A percentile compares a stretch with the other conserved stretches of the same genome.
These are phyloP conservation scores for Pampusana beccarii DNA, from an alignment of 2,113 vertebrate genomes.

Conservation along the genomic window DNA sequence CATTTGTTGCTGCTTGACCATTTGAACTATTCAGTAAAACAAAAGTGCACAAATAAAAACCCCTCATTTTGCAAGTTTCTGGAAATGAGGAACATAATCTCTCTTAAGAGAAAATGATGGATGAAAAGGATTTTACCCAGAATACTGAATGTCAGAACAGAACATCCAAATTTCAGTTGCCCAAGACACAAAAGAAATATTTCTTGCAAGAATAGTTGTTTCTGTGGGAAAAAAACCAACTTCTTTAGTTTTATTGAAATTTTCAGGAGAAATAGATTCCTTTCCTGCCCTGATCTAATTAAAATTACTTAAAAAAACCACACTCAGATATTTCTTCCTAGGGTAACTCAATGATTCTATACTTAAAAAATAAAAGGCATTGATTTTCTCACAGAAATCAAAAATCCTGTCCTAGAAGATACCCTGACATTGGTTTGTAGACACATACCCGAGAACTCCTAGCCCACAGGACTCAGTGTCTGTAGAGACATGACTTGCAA, in stretches of 20 bases:
- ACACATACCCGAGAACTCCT: background rate
- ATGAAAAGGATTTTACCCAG: background rate
- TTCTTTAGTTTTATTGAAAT: background rate
- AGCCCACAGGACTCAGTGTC: background rate
- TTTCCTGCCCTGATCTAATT: background rate
- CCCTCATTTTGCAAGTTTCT: background rate
- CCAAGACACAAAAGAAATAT: background rate
- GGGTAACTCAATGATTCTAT: background rate
- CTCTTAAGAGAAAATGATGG: background rate
- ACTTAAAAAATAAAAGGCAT: background rate
- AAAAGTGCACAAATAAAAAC: background rate
- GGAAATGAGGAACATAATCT: background rate
- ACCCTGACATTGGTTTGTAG: background rate
- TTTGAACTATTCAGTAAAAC: background rate
- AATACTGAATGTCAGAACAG: background rate
- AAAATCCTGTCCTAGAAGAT: background rate
- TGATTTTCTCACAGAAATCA: background rate
- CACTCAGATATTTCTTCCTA: background rate
- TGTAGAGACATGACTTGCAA: background rate
- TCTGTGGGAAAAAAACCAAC: background rate
- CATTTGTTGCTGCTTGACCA: background rate
- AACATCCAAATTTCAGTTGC: background rate
- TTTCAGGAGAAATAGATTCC: background rate
- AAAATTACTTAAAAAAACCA: background rate
- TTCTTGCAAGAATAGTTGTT: background rate